phyloP scores from a whole-genome alignment of 2,888 invertebrate species.

The Folsomia candida region DNA sequence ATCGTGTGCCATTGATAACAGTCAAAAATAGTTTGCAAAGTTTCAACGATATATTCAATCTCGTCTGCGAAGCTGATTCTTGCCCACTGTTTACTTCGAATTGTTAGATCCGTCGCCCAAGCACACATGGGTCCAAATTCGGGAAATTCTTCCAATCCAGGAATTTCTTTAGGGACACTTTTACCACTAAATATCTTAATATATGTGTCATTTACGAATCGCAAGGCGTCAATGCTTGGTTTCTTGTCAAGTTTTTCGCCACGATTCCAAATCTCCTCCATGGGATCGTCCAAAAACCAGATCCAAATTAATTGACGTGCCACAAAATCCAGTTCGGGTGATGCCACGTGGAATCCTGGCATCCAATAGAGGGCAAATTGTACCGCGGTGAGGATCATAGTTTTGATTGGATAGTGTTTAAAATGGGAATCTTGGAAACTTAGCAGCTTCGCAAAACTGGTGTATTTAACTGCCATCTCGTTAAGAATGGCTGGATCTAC shows the following conservation, averaged over 20 bases:
- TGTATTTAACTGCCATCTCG: neutral
- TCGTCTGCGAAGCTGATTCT: neutral
- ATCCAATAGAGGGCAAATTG: neutral
- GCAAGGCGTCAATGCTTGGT: too few species aligned
- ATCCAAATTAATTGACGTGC: neutral
- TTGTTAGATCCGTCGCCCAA: neutral
- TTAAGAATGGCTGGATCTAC: neutral
- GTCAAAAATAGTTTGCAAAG: neutral
- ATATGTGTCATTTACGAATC: too few species aligned
- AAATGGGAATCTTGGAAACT: neutral
- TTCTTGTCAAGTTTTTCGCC: too few species aligned
- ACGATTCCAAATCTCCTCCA: slow-evolving; percentile 57
- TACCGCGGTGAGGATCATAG: neutral
- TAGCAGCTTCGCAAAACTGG: neutral
- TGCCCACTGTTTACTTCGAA: neutral
- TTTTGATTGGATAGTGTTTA: neutral
- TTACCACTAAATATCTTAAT: too few species aligned
- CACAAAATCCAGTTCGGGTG: neutral
- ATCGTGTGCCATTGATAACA: neutral
- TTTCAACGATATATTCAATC: neutral
- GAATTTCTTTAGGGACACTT: too few species aligned
- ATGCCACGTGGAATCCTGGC: neutral
- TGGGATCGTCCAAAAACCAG: neutral
- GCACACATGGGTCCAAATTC: neutral
- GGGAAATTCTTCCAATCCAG: neutral